Evolutionary conservation across 1,140 invertebrate species (phyloP).

Genomic region (Drosophila tropicalis): DNA sequence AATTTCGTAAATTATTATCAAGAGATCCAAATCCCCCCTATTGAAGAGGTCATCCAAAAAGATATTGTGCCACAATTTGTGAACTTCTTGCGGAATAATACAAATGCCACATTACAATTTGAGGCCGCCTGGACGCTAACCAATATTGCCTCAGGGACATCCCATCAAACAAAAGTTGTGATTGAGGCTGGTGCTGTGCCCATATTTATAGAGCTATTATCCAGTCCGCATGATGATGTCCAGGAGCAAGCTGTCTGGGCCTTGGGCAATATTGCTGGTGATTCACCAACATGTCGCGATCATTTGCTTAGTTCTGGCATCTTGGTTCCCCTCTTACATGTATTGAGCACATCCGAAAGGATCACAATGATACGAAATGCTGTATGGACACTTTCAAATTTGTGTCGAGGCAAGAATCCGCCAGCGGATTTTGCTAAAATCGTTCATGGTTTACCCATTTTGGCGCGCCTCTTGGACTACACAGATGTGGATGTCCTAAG

Average conservation of each 20-base stretch:
- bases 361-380: conserved; percentile 97
- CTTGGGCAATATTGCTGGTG: conserved; percentile 96
- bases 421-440: conserved; percentile 96
- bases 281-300: conserved; percentile 96
- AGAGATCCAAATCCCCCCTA: conserved; percentile 98
- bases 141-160: conserved; percentile 98
- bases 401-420: conserved; percentile 98
- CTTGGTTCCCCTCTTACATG: conserved; percentile 92
- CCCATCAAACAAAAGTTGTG: conserved; percentile 95
- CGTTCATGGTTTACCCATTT: conserved; percentile 91
- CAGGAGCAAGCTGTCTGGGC: conserved; percentile 99
- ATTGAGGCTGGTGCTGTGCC: conserved; percentile 97
- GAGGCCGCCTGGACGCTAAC: conserved; percentile 99
- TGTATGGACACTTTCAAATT: conserved; percentile 98
- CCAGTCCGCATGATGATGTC: conserved; percentile 94
- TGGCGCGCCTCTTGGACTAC: conserved; percentile 94
- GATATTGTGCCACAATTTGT: conserved; percentile 98
- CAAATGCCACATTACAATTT: conserved; percentile 94
- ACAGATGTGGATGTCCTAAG: conserved; percentile 95
- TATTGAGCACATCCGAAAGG: conserved; percentile 91
- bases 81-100: conserved; percentile 93
- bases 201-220: conserved; percentile 93
- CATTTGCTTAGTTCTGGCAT: conserved; percentile 94
- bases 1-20: conserved; percentile 96
- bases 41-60: conserved; percentile 98